Conservation (phyloP, 2,113 vertebrate genomes). For the Trogon surrucura region DNA sequence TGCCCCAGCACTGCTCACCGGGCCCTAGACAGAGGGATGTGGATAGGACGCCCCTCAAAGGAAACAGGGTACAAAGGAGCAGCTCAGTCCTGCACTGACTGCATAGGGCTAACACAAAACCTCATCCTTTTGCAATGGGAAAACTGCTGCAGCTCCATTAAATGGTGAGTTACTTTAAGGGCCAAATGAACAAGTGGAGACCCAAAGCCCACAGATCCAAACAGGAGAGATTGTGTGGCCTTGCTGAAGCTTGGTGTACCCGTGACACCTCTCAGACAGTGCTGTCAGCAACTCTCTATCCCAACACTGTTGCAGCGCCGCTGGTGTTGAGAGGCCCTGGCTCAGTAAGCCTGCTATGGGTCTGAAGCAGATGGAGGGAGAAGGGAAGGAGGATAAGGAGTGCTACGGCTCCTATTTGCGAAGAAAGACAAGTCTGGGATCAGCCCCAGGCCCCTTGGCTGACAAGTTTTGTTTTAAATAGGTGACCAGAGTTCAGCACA, state of each 20-base stretch:
- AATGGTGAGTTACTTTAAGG: background rate
- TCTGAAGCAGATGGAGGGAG: background rate
- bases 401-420: background rate
- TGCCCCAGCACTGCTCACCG: background rate
- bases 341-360: background rate
- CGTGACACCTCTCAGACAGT: background rate
- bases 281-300: background rate
- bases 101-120: background rate
- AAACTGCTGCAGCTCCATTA: background rate
- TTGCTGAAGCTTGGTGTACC: rapidly evolving
- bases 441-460: background rate
- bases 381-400: background rate
- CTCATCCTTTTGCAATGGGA: rapidly evolving
- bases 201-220: background rate
- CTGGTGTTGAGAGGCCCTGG: background rate
- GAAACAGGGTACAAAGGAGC: background rate
- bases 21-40: background rate
- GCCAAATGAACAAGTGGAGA: background rate
- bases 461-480: conserved; percentile 43
- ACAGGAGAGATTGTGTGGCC: background rate
- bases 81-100: background rate
- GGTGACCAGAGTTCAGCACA: conserved; percentile 48
- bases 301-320: background rate
- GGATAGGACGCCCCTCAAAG: background rate
- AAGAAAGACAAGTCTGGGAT: conserved; percentile 36